Evolutionary conservation across 2,113 vertebrate species (phyloP).

Genomic region (Hippocampus zosterae): DNA sequence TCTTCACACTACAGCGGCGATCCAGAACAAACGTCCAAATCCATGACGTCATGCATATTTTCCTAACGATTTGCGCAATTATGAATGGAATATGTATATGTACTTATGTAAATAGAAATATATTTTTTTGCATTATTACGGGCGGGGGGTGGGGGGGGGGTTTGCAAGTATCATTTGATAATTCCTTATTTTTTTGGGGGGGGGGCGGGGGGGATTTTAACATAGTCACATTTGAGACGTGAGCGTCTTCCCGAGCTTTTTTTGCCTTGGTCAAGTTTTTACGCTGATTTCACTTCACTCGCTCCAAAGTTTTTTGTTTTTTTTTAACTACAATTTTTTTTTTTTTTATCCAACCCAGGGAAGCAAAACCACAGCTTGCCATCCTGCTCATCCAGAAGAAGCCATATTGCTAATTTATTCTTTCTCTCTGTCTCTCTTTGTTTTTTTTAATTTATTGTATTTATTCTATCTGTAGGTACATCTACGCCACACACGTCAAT

Average conservation of each 20-base stretch:
- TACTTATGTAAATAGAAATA: conserved; percentile 77
- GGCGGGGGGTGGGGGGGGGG: conserved; percentile 46
- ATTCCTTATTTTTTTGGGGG: conserved; percentile 47
- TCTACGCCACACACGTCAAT: conserved; percentile 55
- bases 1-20: conserved; percentile 65
- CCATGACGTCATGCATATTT: conserved; percentile 74
- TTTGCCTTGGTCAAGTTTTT: conserved; percentile 9
- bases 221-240: conserved; percentile 63
- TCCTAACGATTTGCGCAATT: conserved; percentile 74
- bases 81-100: conserved; percentile 75
- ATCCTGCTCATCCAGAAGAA: conserved; percentile 59
- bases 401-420: conserved; percentile 77
- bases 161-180: conserved; percentile 70
- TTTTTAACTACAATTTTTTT: neutral
- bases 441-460: conserved; percentile 79
- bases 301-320: conserved; percentile 49
- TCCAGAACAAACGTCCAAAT: conserved; percentile 72
- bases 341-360: neutral
- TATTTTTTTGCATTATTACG: conserved; percentile 76
- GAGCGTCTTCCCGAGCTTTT: conserved; percentile 61
- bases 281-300: conserved; percentile 47
- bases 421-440: conserved; percentile 13
- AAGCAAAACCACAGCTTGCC: conserved; percentile 13
- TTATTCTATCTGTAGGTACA: conserved; percentile 71
- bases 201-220: conserved; percentile 52